Conservation (phyloP, 2,888 invertebrate genomes). For the Coleophora flavipennella region DNA sequence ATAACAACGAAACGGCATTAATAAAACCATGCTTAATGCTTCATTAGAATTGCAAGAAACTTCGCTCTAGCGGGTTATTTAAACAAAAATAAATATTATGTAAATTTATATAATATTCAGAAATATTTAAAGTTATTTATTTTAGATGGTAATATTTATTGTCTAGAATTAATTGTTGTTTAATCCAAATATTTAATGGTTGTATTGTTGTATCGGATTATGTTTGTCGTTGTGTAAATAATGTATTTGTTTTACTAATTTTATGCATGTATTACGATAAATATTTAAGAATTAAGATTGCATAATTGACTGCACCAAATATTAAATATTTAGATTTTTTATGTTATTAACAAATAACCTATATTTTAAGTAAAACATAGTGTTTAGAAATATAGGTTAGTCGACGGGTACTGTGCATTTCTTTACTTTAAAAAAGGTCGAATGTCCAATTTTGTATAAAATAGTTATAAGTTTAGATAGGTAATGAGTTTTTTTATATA, state of each 20-base stretch:
- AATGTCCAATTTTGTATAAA: slow-evolving; percentile 67
- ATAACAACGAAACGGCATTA: slow-evolving; percentile 43
- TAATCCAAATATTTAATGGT: slow-evolving; percentile 21
- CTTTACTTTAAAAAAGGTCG: slow-evolving; percentile 33
- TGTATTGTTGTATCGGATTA: slow-evolving; percentile 16
- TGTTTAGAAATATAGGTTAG: slow-evolving; percentile 40
- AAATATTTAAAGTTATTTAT: slow-evolving; percentile 4
- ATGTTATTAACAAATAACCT: slow-evolving; percentile 16
- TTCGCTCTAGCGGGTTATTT: no score
- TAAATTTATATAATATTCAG: slow-evolving; percentile 10
- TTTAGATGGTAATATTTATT: slow-evolving; percentile 18
- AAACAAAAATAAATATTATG: slow-evolving; percentile 7
- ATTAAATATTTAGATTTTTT: slow-evolving; percentile 17
- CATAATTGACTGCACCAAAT: slow-evolving; percentile 41
- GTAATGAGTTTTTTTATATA: slow-evolving; percentile 23
- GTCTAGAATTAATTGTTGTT: slow-evolving; percentile 12
- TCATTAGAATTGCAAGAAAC: not conserved
- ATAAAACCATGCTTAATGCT: slow-evolving; percentile 3
- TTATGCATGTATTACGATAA: slow-evolving; percentile 22
- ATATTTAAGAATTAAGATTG: slow-evolving; percentile 19
- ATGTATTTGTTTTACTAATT: slow-evolving; percentile 23
- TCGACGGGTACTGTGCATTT: slow-evolving; percentile 72
- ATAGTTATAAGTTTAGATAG: slow-evolving; percentile 28
- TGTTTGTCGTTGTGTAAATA: slow-evolving; percentile 27
- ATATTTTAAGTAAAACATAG: slow-evolving; percentile 17